Conservation (phyloP, 2,797 vertebrate species). For the Lates japonicus region DNA sequence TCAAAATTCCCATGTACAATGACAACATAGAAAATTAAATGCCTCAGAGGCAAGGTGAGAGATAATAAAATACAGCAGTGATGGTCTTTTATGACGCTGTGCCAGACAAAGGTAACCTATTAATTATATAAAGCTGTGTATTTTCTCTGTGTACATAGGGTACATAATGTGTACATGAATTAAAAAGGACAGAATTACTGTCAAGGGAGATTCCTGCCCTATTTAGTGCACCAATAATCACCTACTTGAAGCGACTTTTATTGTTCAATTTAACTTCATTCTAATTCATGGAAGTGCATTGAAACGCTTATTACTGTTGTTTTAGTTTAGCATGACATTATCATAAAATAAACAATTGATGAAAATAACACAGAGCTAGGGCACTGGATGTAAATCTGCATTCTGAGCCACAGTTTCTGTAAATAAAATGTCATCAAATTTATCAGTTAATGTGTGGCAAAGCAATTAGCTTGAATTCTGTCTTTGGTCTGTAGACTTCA, state of each 20-base stretch:
- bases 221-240: neutral
- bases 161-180: neutral
- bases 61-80: constrained; percentile 15
- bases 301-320: neutral
- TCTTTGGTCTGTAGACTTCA: constrained; percentile 17
- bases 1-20: constrained; percentile 39
- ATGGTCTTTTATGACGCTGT: neutral
- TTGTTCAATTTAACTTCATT: neutral
- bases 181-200: neutral
- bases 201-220: neutral
- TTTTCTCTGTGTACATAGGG: constrained; percentile 3
- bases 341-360: constrained; percentile 1
- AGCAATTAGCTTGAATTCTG: constrained; percentile 48
- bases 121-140: constrained; percentile 28
- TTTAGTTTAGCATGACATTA: neutral
- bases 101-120: constrained; percentile 32
- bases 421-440: constrained; percentile 27
- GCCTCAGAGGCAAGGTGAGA: constrained; percentile 21
- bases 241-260: neutral
- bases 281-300: neutral
- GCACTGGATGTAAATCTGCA: neutral
- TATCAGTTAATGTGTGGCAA: constrained; percentile 45
- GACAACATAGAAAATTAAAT: constrained; percentile 38
- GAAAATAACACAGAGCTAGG: constrained; percentile 6
- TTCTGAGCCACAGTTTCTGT: constrained; percentile 10